Conservation (phyloP, 2,888 invertebrate genomes). For the Holacanthella duospinosa region DNA sequence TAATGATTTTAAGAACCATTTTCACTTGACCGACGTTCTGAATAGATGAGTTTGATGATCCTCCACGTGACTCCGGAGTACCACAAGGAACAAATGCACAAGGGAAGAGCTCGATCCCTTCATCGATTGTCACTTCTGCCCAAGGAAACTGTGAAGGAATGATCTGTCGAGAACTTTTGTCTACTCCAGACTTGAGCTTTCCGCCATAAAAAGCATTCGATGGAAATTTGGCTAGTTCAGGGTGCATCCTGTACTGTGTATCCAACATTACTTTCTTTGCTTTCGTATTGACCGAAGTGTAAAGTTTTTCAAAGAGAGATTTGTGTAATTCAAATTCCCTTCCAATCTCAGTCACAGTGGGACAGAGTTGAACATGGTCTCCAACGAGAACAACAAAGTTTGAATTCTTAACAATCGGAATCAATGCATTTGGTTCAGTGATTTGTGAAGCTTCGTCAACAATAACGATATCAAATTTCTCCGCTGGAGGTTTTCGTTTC, state of each 20-base stretch:
- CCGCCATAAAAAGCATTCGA: constrained; percentile 42
- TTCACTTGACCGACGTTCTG: constrained; percentile 4
- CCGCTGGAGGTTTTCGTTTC: constrained; percentile 1
- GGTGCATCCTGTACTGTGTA: constrained; percentile 45
- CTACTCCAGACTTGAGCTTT: constrained; percentile 34
- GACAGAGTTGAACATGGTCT: constrained; percentile 44
- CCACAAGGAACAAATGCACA: constrained; percentile 8
- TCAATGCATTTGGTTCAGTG: constrained; percentile 13
- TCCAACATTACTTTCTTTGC: constrained; percentile 22
- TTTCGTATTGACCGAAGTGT: not conserved
- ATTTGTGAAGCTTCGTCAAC: constrained; percentile 19
- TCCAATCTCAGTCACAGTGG: constrained; percentile 42
- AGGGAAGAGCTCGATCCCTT: not conserved
- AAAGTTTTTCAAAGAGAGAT: constrained; percentile 43
- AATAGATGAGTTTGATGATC: constrained; percentile 6
- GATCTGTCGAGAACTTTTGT: not conserved
- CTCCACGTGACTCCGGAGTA: constrained; percentile 2
- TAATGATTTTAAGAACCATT: constrained; percentile 1
- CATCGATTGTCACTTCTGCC: not conserved
- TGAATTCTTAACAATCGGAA: constrained; percentile 12
- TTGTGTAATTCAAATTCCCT: constrained; percentile 39
- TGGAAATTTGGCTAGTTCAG: constrained; percentile 43
- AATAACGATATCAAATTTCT: constrained; percentile 12
- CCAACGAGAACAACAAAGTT: constrained; percentile 43
- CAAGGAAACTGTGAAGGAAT: constrained; percentile 9